A percentile compares a stretch with the other conserved stretches of the same genome.
These are phyloP conservation scores for Cinclus cinclus DNA, from an alignment of 2,113 vertebrate genomes.

Conservation along the genomic window DNA sequence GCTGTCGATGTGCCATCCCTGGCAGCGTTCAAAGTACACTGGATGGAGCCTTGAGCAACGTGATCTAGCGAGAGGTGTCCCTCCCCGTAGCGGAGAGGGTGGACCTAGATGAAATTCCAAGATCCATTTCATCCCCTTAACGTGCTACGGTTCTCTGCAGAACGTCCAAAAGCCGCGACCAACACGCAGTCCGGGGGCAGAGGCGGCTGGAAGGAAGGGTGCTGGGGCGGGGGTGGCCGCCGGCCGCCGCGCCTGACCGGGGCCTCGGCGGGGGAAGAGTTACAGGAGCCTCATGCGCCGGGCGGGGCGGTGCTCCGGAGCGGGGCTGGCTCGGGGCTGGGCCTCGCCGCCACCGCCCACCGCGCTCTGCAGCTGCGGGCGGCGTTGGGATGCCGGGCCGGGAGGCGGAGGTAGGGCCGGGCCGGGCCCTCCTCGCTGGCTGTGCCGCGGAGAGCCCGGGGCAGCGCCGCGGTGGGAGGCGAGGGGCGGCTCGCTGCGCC, in stretches of 20 bases:
- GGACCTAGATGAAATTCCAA: background rate
- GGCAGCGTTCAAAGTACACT: background rate
- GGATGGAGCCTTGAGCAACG: too few relatives aligned
- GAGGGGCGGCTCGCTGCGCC: background rate
- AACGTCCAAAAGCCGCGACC: background rate
- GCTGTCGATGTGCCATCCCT: background rate
- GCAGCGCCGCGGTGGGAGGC: background rate
- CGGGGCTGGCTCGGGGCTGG: background rate
- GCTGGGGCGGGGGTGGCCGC: fast-evolving
- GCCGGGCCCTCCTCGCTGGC: background rate
- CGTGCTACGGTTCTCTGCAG: fast-evolving
- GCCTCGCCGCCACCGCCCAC: background rate
- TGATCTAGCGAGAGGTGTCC: background rate
- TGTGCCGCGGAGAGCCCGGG: background rate
- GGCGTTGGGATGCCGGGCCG: background rate
- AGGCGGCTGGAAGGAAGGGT: fast-evolving
- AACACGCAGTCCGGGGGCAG: fast-evolving
- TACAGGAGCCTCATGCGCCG: background rate
- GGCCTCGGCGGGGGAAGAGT: background rate
- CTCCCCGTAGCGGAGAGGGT: background rate
- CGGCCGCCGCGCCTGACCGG: fast-evolving
- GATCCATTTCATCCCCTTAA: background rate
- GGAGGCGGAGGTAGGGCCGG: background rate
- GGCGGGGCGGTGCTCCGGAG: background rate
- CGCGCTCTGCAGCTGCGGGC: background rate